These are phyloP conservation scores for Drosophila truncata DNA, from an alignment of 1,140 invertebrate genomes.

Conservation along the genomic window DNA sequence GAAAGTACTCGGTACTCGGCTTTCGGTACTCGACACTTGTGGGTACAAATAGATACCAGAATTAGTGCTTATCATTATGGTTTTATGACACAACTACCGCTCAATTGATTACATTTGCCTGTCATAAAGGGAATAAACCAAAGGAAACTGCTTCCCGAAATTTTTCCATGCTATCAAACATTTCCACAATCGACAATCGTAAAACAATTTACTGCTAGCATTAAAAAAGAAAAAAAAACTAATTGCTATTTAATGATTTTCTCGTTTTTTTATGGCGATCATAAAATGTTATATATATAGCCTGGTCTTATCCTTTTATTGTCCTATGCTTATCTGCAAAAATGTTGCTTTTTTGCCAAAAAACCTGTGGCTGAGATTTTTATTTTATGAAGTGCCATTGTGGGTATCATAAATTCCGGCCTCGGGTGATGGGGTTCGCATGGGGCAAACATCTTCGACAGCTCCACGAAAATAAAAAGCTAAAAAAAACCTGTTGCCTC, in stretches of 20 bases:
- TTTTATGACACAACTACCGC: constrained; percentile 51
- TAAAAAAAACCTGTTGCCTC: constrained; percentile 18
- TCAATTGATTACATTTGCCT: constrained; percentile 23
- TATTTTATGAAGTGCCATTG: constrained; percentile 34
- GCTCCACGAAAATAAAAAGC: neutral
- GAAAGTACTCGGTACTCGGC: constrained; percentile 24
- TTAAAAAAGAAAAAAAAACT: neutral
- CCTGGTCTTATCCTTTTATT: constrained; percentile 26
- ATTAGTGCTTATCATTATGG: constrained; percentile 26
- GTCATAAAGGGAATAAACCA: constrained; percentile 16
- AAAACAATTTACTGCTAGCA: constrained; percentile 11
- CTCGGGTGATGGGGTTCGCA: constrained; percentile 23
- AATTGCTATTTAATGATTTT: constrained; percentile 49
- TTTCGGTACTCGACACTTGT: neutral
- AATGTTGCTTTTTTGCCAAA: neutral
- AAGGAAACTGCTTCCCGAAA: constrained; percentile 14
- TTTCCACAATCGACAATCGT: constrained; percentile 21
- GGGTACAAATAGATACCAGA: constrained; percentile 1
- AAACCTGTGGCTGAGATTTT: constrained; percentile 28
- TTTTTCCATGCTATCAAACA: constrained; percentile 33
- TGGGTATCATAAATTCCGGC: constrained; percentile 22
- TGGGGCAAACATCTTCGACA: constrained; percentile 17
- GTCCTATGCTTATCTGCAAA: constrained; percentile 25
- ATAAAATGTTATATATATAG: constrained; percentile 33
- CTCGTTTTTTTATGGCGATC: constrained; percentile 22